Percentiles rank a stretch among this genome's conserved stretches.
These are phyloP conservation scores for Pan troglodytes DNA, from an alignment of 2,113 vertebrate genomes.

Conservation along the genomic window NHGRI_mPanTro3-v2.1_pri NC_072403.2:15857001-15857500, in stretches of 20 bases:
- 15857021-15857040: neutral
- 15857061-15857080: neutral
- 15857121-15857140: neutral
- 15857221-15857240: constrained; percentile 24
- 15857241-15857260: neutral
- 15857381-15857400: neutral
- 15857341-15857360: neutral
- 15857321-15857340: neutral
- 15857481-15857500: neutral
- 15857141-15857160: neutral
- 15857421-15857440: neutral
- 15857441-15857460: neutral
- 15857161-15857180: neutral
- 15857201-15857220: neutral
- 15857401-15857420: neutral
- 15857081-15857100: neutral
- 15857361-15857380: neutral
- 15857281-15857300: neutral
- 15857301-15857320: neutral
- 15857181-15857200: neutral
- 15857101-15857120: neutral
- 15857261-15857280: neutral
- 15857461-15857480: neutral
- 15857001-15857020: neutral
- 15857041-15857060: neutral